Conservation (phyloP, 2,113 vertebrate species). For the Chamaetylas fuelleborni region DNA sequence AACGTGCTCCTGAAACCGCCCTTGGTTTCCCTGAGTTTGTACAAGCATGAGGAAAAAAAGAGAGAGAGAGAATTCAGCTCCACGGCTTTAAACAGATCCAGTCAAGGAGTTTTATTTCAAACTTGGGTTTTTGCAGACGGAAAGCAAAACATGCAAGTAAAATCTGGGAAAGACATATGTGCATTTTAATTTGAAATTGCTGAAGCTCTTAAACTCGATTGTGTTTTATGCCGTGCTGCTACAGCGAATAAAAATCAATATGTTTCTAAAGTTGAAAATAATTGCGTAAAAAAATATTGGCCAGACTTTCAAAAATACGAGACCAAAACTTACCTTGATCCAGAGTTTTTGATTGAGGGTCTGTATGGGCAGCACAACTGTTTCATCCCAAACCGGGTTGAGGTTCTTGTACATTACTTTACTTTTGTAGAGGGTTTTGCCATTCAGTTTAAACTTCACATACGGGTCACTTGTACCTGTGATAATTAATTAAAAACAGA, state of each 20-base stretch:
- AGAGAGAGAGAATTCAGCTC: not conserved
- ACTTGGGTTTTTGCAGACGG: not conserved
- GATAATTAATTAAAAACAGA: not conserved
- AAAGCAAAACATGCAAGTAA: not conserved
- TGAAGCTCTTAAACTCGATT: not conserved
- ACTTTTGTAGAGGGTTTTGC: slow-evolving; percentile 95
- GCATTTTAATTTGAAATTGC: not conserved
- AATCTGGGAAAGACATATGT: slow-evolving; percentile 34
- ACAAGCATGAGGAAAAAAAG: not conserved
- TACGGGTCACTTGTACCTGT: slow-evolving; percentile 94
- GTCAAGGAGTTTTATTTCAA: slow-evolving; percentile 45
- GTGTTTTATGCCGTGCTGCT: not conserved
- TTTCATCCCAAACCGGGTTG: slow-evolving; percentile 93
- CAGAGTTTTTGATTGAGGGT: slow-evolving; percentile 83
- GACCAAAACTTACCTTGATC: slow-evolving; percentile 78
- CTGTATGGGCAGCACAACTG: slow-evolving; percentile 85
- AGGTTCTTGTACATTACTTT: slow-evolving; percentile 92
- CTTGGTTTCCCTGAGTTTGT: not conserved
- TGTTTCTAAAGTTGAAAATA: not conserved
- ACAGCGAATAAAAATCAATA: not conserved
- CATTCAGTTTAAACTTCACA: slow-evolving; percentile 94
- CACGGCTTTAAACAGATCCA: slow-evolving; percentile 39
- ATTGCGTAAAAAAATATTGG: not conserved
- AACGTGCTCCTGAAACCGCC: not conserved
- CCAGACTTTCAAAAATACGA: not conserved